Evolutionary conservation across 1,140 invertebrate species (phyloP).

Genomic region (Drosophila ohnishii): DNA sequence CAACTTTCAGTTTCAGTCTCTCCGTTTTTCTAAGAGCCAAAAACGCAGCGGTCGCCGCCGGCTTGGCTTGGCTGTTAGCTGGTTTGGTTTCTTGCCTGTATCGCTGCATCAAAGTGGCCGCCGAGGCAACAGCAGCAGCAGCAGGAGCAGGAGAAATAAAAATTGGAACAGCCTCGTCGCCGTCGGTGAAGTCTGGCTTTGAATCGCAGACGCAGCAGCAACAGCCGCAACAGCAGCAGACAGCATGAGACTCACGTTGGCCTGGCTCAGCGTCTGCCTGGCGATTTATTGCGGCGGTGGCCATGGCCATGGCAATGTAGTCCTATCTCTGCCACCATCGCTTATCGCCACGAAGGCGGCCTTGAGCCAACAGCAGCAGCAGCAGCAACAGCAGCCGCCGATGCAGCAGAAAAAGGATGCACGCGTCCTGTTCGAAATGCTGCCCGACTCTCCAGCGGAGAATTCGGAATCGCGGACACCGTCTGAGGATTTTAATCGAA

Average conservation of each 20-base stretch:
- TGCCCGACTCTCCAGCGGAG: conserved; percentile 44
- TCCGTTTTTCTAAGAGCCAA: conserved; percentile 59
- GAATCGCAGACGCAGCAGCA: conserved; percentile 4
- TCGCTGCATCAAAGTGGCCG: conserved; percentile 71
- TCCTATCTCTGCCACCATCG: conserved; percentile 83
- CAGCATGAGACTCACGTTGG: conserved; percentile 80
- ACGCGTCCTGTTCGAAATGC: conserved; percentile 75
- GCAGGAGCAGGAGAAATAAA: conserved; percentile 18
- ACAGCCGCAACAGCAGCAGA: conserved; percentile 21
- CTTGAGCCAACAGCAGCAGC: conserved; percentile 59
- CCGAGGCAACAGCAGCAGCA: conserved; percentile 25
- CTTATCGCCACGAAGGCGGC: conserved; percentile 81
- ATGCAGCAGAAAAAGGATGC: conserved; percentile 74
- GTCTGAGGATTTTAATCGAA: conserved; percentile 76
- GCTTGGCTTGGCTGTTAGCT: conserved; percentile 23
- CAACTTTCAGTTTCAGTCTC: conserved; percentile 77
- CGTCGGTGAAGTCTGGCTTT: conserved; percentile 15
- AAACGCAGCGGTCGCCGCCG: conserved; percentile 52
- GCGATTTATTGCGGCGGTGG: conserved; percentile 80
- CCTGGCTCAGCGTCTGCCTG: conserved; percentile 73
- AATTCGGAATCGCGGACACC: conserved; percentile 26
- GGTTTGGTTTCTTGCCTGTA: conserved; percentile 18
- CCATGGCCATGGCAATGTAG: conserved; percentile 68
- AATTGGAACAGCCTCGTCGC: conserved; percentile 60
- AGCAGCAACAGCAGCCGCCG: conserved; percentile 20